These are phyloP conservation scores for Protaetia brevitarsis DNA, from an alignment of 1,140 invertebrate genomes.

Conservation along the genomic window DNA sequence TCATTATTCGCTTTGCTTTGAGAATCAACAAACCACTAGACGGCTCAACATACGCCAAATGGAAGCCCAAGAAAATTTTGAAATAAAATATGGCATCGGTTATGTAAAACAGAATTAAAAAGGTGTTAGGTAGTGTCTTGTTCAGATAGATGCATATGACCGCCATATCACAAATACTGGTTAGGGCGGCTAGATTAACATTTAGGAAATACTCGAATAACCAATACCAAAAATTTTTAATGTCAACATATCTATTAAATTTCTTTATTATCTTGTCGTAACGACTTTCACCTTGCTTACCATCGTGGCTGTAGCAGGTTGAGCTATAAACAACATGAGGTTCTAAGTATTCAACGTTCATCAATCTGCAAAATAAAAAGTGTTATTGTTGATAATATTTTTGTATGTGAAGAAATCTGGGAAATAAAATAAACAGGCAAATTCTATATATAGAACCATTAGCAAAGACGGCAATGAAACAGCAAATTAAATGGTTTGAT, in stretches of 20 bases:
- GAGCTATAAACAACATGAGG: too few species aligned
- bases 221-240: slow-evolving; percentile 4
- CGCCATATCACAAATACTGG: slow-evolving; percentile 4
- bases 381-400: too few species aligned
- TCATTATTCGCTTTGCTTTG: slow-evolving; percentile 13
- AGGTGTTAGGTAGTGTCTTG: not conserved
- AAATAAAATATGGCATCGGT: slow-evolving; percentile 21
- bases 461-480: too few species aligned
- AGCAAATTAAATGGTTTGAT: too few species aligned
- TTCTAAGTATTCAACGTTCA: too few species aligned
- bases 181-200: slow-evolving; percentile 2
- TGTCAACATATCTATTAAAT: not conserved
- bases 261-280: not conserved
- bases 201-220: slow-evolving; percentile 3
- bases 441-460: too few species aligned
- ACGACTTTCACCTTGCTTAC: not conserved
- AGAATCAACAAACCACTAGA: slow-evolving; percentile 23
- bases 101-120: not conserved
- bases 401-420: too few species aligned
- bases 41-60: slow-evolving; percentile 25
- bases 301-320: too few species aligned
- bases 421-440: too few species aligned
- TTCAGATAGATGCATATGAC: not conserved
- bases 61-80: slow-evolving; percentile 27
- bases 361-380: too few species aligned